These are phyloP conservation scores for Manis crassicaudata DNA, from an alignment of 2,797 vertebrate genomes.

Conservation along the genomic window DNA sequence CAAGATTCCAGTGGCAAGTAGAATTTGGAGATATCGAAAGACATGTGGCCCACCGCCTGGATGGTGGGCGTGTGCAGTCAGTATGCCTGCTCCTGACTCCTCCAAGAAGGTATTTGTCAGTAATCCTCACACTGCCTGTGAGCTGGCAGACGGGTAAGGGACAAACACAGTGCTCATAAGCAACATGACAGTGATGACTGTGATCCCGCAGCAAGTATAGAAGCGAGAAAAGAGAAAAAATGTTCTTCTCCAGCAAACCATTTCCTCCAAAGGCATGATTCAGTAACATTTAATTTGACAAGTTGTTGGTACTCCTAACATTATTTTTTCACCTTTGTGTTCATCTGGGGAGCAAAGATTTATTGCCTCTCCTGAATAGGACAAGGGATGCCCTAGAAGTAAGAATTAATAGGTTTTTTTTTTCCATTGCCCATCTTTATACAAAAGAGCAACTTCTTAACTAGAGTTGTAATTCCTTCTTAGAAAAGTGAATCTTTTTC, in stretches of 20 bases:
- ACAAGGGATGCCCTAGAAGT: not conserved
- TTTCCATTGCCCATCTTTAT: not conserved
- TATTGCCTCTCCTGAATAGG: conserved; percentile 35
- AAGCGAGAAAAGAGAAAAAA: not conserved
- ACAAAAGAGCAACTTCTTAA: not conserved
- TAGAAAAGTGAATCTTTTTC: conserved; percentile 27
- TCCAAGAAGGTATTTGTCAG: conserved; percentile 4
- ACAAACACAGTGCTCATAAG: not conserved
- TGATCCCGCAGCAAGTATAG: not conserved
- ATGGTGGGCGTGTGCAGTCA: not conserved
- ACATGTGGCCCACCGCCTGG: not conserved
- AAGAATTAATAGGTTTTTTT: conserved; percentile 23
- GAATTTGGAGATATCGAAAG: not conserved
- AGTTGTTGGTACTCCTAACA: conserved; percentile 53
- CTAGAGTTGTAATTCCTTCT: conserved; percentile 42
- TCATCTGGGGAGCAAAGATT: conserved; percentile 44
- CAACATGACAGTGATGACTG: not conserved
- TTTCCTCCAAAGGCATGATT: conserved; percentile 67
- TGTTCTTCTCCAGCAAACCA: conserved; percentile 31
- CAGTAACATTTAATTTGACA: conserved; percentile 70
- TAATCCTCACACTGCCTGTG: not conserved
- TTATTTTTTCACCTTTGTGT: conserved; percentile 68
- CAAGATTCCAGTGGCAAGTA: conserved; percentile 11
- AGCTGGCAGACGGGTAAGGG: not conserved
- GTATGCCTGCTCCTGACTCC: not conserved